These are phyloP conservation scores for Mnemiopsis leidyi DNA, from an alignment of 37 sponge, comb jelly and placozoan genomes.

Conservation along the genomic window DNA sequence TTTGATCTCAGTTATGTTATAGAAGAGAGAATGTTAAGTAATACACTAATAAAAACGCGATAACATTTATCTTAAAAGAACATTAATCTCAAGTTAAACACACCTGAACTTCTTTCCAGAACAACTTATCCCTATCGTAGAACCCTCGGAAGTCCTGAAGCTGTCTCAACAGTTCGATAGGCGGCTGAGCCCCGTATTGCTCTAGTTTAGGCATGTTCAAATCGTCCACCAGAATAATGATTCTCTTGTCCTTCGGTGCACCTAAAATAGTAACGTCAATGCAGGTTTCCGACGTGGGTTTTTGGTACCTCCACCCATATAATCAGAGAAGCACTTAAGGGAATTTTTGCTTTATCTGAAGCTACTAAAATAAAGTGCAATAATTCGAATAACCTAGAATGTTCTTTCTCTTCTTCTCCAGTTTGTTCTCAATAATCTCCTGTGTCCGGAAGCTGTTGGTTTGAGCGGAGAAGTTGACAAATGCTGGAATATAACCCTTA, in stretches of 20 bases:
- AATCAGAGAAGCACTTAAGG: too few species aligned
- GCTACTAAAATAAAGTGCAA: too few species aligned
- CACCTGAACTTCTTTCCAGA: slow-evolving; percentile 93
- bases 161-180: slow-evolving; percentile 95
- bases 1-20: too few species aligned
- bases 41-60: too few species aligned
- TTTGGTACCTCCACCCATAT: too few species aligned
- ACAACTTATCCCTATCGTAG: slow-evolving; percentile 97
- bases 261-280: too few species aligned
- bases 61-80: too few species aligned
- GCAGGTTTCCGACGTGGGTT: too few species aligned
- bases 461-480: slow-evolving; percentile 98
- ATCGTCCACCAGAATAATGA: slow-evolving; percentile 96
- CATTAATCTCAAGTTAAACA: background rate
- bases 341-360: too few species aligned
- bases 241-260: slow-evolving; percentile 91
- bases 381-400: slow-evolving; percentile 86
- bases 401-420: slow-evolving; percentile 97
- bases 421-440: slow-evolving; percentile 95
- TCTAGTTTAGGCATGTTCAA: slow-evolving; percentile 99
- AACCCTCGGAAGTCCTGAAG: slow-evolving; percentile 96
- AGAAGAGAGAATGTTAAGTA: too few species aligned
- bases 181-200: slow-evolving; percentile 98
- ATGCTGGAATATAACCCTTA: slow-evolving; percentile 73
- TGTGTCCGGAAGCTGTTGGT: slow-evolving; percentile 92